Evolutionary conservation across 2,797 vertebrate species (phyloP).

Genomic region (Perodicticus potto): DNA sequence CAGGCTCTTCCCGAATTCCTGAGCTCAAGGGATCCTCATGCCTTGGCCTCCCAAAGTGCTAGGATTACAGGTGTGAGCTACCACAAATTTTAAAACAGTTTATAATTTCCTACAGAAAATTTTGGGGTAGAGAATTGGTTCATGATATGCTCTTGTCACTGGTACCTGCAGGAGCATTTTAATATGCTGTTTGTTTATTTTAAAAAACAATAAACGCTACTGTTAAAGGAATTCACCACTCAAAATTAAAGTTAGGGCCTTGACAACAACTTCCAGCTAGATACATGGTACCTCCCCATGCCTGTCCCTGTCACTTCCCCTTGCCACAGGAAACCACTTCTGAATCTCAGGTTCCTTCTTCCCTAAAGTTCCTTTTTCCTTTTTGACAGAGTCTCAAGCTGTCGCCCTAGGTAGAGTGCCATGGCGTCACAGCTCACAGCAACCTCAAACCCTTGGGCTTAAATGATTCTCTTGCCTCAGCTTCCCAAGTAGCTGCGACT

Average conservation of each 20-base stretch:
- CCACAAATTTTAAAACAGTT: neutral
- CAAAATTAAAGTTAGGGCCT: neutral
- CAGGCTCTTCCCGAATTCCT: too few species aligned
- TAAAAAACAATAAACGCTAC: neutral
- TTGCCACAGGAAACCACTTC: neutral
- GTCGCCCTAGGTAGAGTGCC: too few species aligned
- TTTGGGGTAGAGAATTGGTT: neutral
- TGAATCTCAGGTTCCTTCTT: neutral
- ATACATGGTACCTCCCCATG: rapidly evolving
- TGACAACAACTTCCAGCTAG: neutral
- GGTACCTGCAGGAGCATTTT: neutral
- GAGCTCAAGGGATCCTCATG: too few species aligned
- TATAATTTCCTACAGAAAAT: neutral
- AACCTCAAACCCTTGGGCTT: too few species aligned
- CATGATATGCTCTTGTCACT: neutral
- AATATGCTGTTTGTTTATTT: neutral
- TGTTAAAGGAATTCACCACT: neutral
- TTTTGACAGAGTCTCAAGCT: neutral
- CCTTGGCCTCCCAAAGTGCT: too few species aligned
- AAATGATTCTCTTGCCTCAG: too few species aligned
- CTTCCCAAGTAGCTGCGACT: too few species aligned
- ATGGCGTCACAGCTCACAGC: too few species aligned
- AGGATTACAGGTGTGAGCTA: too few species aligned
- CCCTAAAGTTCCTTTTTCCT: neutral
- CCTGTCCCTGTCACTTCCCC: too few species aligned